These are phyloP conservation scores for Anomalospiza imberbis DNA, from an alignment of 2,797 vertebrate genomes.

Conservation along the genomic window DNA sequence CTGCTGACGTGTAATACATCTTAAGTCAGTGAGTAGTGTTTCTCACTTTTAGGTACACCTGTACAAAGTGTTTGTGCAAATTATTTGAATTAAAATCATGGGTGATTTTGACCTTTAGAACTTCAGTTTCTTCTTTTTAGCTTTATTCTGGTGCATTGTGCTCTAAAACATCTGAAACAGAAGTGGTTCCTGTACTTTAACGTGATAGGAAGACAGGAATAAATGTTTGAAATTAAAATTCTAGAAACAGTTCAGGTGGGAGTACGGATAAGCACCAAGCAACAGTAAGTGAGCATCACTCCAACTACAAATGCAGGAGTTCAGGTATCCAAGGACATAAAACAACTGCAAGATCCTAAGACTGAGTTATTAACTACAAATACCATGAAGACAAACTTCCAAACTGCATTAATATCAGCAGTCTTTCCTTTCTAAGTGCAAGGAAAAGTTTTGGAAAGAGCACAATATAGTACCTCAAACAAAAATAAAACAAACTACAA, in stretches of 20 bases:
- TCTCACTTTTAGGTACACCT: background rate
- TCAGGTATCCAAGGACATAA: background rate
- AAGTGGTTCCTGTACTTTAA: background rate
- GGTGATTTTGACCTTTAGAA: background rate
- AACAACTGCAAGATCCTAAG: background rate
- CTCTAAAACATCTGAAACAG: background rate
- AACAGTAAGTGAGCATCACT: background rate
- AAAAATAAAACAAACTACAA: conserved; percentile 40
- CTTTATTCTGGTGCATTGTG: background rate
- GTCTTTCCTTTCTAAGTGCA: conserved; percentile 3
- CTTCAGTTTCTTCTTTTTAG: background rate
- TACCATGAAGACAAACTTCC: background rate
- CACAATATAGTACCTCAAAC: background rate
- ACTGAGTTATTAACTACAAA: background rate
- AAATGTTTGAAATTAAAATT: background rate
- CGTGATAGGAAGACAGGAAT: background rate
- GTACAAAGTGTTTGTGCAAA: background rate
- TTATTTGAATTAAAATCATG: background rate
- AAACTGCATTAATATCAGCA: background rate
- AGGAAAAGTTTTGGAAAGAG: conserved; percentile 38
- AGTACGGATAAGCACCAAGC: background rate
- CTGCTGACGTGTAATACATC: background rate
- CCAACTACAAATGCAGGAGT: background rate
- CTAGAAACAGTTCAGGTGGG: background rate
- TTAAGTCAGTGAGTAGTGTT: background rate